Conservation (phyloP, 2,888 invertebrate species). For the Cephus spinipes region DNA sequence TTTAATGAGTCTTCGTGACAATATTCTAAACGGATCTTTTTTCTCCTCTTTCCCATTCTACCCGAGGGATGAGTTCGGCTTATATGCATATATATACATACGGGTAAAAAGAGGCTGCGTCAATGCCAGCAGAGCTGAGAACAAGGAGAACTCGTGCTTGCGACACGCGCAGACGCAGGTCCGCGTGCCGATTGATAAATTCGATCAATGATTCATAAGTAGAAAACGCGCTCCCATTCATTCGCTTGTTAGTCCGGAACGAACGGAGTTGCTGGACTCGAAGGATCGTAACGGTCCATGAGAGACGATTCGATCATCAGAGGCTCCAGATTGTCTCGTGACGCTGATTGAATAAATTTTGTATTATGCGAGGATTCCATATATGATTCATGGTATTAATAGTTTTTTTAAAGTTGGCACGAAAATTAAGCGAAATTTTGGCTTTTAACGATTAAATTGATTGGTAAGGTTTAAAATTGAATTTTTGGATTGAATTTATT, state of each 20-base stretch:
- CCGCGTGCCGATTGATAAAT: conserved; percentile 34
- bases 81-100: neutral
- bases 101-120: neutral
- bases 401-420: too few species aligned
- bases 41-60: neutral
- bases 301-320: neutral
- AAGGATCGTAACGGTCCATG: conserved; percentile 13
- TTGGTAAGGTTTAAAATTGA: neutral
- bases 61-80: neutral
- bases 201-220: conserved; percentile 48
- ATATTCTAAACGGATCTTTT: neutral
- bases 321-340: neutral
- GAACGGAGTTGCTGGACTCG: conserved; percentile 9
- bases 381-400: too few species aligned
- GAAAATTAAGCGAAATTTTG: neutral
- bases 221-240: conserved; percentile 35
- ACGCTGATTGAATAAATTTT: neutral
- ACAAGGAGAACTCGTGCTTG: neutral
- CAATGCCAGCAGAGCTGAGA: neutral
- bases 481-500: neutral
- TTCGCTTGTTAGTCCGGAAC: conserved; percentile 16
- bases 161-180: neutral
- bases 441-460: neutral
- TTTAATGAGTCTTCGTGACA: neutral
- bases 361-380: too few species aligned